Base-by-base conservation (phyloP, 2,113 vertebrate genomes). In the Stigmatopora nigra region DNA sequence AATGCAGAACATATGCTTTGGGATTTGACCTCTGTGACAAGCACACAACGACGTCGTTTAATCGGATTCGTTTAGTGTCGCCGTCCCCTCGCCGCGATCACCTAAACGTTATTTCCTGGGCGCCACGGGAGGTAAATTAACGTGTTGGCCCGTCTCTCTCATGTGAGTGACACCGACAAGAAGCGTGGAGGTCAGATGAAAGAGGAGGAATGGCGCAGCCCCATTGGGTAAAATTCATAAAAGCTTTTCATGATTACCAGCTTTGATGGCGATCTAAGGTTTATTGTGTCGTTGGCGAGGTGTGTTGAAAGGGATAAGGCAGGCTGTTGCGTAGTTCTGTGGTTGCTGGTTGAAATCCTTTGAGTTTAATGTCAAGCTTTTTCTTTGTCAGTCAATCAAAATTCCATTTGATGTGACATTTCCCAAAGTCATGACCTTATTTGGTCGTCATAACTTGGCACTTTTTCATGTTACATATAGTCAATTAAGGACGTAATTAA, bases 121-220 rank as follows among this genome's bases (percentile, higher is more conserved):
- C 78, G 78, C 64, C 64, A 36, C n/a, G 67, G 60, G 70, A 66
- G 5, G 69, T 68, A 80, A 78, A 82, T 59, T 47, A 62, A 16
- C 57, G 20, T 55, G 13, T 65, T 19, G 25, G 17, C 55, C 3
- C 51, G 25, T 55, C 55, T 45, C 55, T 45, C 19, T 53, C 22
- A 31, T 62, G 20, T 56, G 31, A 20, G 65, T 12, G 59, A 56
- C 47, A 68, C 41, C 74, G 63, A 65, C 61, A 67, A 67, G 60
- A 71, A 73, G 51, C 19, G 56, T 73, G 52, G 77, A 83, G 83
- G 84, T 85, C 83, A 83, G 65, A 78, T 68, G 65, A 75, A 83
- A 78, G 69, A 78, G 75, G 63, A 66, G 67, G 57, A 31, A 38
- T 65, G 5, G 52, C 63, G 59, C 63, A 67, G 48, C 14, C 53